These are phyloP conservation scores for Drosophila santomea DNA, from an alignment of 1,140 invertebrate species.

Conservation along the genomic window DNA sequence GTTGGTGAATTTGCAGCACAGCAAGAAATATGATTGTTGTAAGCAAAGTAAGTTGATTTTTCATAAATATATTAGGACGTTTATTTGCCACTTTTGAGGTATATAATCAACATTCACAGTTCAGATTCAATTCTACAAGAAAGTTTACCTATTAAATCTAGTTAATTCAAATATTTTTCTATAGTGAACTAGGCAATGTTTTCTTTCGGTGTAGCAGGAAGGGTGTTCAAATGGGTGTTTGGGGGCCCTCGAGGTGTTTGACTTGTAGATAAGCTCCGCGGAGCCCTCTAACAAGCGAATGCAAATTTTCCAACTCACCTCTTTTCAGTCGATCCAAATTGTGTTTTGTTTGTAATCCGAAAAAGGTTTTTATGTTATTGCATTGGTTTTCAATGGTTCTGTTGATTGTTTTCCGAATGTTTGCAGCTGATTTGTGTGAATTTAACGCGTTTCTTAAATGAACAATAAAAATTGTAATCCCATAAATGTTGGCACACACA, in stretches of 20 bases:
- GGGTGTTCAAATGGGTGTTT: constrained; percentile 22
- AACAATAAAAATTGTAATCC: constrained; percentile 40
- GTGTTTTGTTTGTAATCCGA: constrained; percentile 47
- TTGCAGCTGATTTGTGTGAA: constrained; percentile 9
- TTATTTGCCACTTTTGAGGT: no score
- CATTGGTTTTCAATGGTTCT: constrained; percentile 2
- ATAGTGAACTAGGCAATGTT: not conserved
- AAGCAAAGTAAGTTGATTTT: not conserved
- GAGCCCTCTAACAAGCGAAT: constrained; percentile 9
- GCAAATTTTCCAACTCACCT: constrained; percentile 48
- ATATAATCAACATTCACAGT: no score
- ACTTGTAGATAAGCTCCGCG: constrained; percentile 16
- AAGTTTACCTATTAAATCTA: no score
- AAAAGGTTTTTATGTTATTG: constrained; percentile 9
- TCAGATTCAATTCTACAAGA: no score
- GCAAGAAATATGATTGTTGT: constrained; percentile 3
- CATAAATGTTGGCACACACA: constrained; percentile 20
- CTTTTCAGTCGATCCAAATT: constrained; percentile 6
- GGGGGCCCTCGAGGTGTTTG: constrained; percentile 18
- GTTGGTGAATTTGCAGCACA: constrained; percentile 1
- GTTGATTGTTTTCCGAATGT: constrained; percentile 6
- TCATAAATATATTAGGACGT: not conserved
- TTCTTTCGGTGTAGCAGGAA: constrained; percentile 28
- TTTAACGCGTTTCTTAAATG: constrained; percentile 31
- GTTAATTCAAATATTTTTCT: no score